A percentile compares a stretch with the other conserved stretches of the same genome.
Conservation (phyloP, 2,113 vertebrate genomes). For the Muntiacus muntjak region DNA sequence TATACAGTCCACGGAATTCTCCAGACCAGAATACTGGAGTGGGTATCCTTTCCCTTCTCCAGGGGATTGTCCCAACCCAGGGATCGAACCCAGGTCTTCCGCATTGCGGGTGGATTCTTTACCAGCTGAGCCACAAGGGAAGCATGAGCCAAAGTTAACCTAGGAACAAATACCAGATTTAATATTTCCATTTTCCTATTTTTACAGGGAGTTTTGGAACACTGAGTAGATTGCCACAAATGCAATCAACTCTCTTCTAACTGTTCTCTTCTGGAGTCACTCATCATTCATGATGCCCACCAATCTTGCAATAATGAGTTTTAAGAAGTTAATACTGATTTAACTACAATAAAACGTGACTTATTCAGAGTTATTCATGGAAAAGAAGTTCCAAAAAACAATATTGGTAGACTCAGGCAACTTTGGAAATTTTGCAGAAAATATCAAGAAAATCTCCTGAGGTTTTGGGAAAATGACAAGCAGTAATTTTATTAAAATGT, state of each 20-base stretch:
- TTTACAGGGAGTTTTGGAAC: neutral
- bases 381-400: neutral
- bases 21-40: neutral
- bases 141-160: neutral
- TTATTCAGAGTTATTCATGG: neutral
- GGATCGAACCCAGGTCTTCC: neutral
- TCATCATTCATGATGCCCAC: neutral
- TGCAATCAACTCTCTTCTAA: neutral
- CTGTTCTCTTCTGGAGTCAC: neutral
- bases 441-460: neutral
- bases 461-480: neutral
- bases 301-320: neutral
- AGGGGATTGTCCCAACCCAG: neutral
- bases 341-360: neutral
- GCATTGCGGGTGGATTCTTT: neutral
- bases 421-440: neutral
- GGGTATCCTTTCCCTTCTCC: neutral
- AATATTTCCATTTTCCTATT: neutral
- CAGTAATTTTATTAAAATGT: neutral
- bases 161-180: neutral
- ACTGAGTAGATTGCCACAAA: neutral
- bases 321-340: neutral
- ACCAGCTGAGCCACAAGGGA: neutral
- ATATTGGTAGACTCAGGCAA: neutral
- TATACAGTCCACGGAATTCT: neutral